Conservation (phyloP, 2,113 vertebrate genomes). For the Bubo blakistoni region DNA sequence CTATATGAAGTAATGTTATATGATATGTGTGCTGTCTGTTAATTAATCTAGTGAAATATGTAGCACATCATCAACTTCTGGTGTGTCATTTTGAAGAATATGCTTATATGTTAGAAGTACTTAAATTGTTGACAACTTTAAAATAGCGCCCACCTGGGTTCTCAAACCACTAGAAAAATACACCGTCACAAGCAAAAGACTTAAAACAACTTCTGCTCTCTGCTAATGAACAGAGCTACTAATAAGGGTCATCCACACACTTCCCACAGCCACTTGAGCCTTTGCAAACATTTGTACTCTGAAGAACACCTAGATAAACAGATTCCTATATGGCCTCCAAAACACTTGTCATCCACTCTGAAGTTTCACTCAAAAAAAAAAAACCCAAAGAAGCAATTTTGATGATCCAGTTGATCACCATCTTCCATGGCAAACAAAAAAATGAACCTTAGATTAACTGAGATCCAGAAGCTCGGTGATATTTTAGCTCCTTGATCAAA, state of each 20-base stretch:
- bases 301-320: constrained; percentile 10
- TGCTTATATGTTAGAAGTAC: constrained; percentile 23
- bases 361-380: background rate
- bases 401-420: background rate
- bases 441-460: background rate
- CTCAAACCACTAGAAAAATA: background rate
- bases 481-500: background rate
- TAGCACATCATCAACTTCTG: constrained; percentile 44
- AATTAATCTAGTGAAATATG: constrained; percentile 60
- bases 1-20: constrained; percentile 71
- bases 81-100: constrained; percentile 27
- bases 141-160: background rate
- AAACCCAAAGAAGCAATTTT: background rate
- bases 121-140: background rate
- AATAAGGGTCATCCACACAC: background rate
- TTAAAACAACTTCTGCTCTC: background rate
- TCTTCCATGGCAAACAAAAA: background rate
- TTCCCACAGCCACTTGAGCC: background rate
- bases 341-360: background rate
- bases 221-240: background rate
- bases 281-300: constrained; percentile 13
- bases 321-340: background rate
- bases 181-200: background rate
- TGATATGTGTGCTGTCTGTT: constrained; percentile 38
- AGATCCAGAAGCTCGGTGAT: background rate